Evolutionary conservation across 2,888 invertebrate species (phyloP), one percentile per base, ranked within the genome.

Genomic region (Mystacides longicornis): DNA sequence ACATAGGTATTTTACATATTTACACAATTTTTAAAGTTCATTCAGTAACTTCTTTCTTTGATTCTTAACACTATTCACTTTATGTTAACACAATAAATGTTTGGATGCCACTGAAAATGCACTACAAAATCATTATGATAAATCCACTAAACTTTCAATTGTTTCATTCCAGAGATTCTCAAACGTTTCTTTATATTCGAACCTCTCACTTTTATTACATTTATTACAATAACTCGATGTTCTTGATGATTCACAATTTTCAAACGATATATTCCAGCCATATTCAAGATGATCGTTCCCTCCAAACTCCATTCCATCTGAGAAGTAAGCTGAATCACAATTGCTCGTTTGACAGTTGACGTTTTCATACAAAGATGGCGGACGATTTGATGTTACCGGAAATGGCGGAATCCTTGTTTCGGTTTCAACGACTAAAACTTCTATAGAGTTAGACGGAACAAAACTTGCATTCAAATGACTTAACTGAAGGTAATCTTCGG

Each of bases 261-360:
- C 14, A 7, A 14, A 22, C 20, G n/a, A 7, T 47, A 16, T 37
- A 5, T n/a, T 18, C 23, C 27, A n/a, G 2, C 19, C 14, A 16
- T 3, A 19, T 16, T n/a, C 19, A 11, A 16, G 11, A 22, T 42
- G n/a, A 2, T 14, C n/a, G 16, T n/a, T 9, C 14, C 21, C 22
- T 9, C 51, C 54, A 19, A 23, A 54, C 11, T 57, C 57, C 43
- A 54, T 14, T 7, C 48, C 56, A 27, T 61, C 60, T 1, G 60
- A 59, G 51, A 74, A 73, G 56, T 77, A 77, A 0, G 77, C 77
- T 0, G 77, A 77, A 60, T 77, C 77, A 0, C 73, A 58, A 43
- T 52, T 51, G 14, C 37, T 37, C 3, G 14, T 37, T 37, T 37
- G 37, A 20, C 18, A 45, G 27, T 56, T 57, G 14, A 61, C 57